phyloP scores from a whole-genome alignment of 2,113 vertebrate species.

The Centropus bengalensis region DNA sequence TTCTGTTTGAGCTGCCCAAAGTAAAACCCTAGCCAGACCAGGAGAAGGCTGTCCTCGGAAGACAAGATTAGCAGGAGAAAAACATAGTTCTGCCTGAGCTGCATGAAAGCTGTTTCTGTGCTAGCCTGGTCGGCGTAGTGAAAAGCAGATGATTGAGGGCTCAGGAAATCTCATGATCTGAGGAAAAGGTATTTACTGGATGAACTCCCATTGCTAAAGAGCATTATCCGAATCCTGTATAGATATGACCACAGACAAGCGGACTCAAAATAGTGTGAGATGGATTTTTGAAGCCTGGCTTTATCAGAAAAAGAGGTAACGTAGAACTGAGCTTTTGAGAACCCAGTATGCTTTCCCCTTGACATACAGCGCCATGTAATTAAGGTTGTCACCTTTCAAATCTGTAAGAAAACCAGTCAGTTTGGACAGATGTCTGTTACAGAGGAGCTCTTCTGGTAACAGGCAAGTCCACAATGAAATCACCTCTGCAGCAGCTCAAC shows the following conservation, averaged over 20 bases:
- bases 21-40: background rate
- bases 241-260: background rate
- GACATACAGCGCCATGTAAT: background rate
- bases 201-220: conserved; percentile 2
- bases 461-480: background rate
- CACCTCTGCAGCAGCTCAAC: background rate
- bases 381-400: conserved; percentile 2
- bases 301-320: background rate
- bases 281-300: background rate
- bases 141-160: conserved; percentile 31
- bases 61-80: background rate
- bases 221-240: background rate
- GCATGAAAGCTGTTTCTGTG: background rate
- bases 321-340: background rate
- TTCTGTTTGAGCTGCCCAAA: background rate
- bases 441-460: background rate
- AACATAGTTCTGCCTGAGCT: conserved; percentile 8
- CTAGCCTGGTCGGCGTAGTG: background rate
- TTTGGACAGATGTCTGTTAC: background rate
- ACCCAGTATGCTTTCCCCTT: background rate
- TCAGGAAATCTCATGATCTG: background rate
- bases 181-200: conserved; percentile 19
- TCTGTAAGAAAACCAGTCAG: background rate
- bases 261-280: background rate
- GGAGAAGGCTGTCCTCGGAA: background rate